Base-by-base conservation (phyloP, 2,113 vertebrate species). In the Phoxinus phoxinus region DNA sequence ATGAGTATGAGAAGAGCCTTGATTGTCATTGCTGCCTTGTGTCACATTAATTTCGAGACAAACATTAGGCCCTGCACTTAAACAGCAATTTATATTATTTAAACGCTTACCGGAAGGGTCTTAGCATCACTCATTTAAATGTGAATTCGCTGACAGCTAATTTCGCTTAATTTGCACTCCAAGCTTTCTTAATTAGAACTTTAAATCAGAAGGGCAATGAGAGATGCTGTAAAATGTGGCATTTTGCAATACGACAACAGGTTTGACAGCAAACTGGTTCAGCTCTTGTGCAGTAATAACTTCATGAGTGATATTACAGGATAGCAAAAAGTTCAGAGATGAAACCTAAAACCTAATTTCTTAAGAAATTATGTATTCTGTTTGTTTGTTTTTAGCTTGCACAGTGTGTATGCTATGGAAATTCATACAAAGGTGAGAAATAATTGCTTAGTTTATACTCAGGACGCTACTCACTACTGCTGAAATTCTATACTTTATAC, bases 21-120 rank as follows among this genome's bases (percentile, higher is more conserved):
- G 97, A 99, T 99, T 97, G 96, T 98, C 97, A 98, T 96, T 95
- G 96, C 95, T 96, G 96, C 95, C 96, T 97, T 95, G 94, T 96
- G 97, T 97, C 97, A 97, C 97, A 98, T 99, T 98, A 98, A 98
- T 97, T 96, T 96, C n/a, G 35, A 96, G 96, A 97, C 96, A 97
- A 97, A 98, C 97, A 99, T 97, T 99, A 98, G 97, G 97, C 96
- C 91, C 95, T 96, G 96, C 97, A 97, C 97, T 99, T 99, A 99
- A 99, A 98, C 95, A 95, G 96, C 97, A 96, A 99, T 99, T 99
- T 99, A 99, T 99, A 99, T 98, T 96, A 97, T 99, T 99, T 99
- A 99, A 96, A 96, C 96, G 96, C 98, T 97, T 98, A 98, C 96
- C 94, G 96, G 96, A 89, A 94, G 93, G 95, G 92, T 88, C 90